Base-by-base conservation (phyloP, 2,888 invertebrate species). In the Carabus problematicus region DNA sequence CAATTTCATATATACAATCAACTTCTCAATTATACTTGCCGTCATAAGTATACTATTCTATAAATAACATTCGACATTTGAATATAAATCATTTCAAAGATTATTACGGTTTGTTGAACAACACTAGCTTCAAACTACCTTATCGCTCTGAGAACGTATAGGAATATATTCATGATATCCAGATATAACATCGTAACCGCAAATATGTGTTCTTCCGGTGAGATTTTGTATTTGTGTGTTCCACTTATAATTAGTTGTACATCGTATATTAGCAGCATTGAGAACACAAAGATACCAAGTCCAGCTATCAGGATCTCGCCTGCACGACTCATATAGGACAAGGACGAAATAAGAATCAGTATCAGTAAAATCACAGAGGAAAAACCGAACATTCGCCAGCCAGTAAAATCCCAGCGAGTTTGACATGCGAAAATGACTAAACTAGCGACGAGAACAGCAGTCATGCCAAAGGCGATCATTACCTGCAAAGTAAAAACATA, bases 171-270 rank as follows among this genome's bases (percentile, higher is more conserved):
- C 19, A 61, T 61, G 45, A 61, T 61, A 62, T 62, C 62, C 39
- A 62, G 40, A 52, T 49, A 62, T n/a, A 62, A 39, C 8, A 62
- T 52, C 6, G 49, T 52, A 3, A 62, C 62, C 12, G 62, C 62
- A 18, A 62, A 62, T 8, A 62, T 29, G 9, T 62, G 62, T 49
- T 62, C 62, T 52, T 62, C 62, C 4, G 62, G 62, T 14, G 47
- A 52, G 8, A 62, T 14, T 52, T 62, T 62, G 12, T 40, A 62
- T 39, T 41, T 47, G n/a, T 62, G 62, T 12, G 47, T 52, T 3
- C 62, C 62, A 3, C 19, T 39, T 8, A 49, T 47, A n/a, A 62
- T 62, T 3, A 29, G 40, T 19, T 39, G 47, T 16, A 62, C 52
- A 12, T 62, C 49, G 8, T 39, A n/a, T 14, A 62, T 52, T 1